Conservation (phyloP, 1,140 invertebrate species). For the Nymphalis io region DNA sequence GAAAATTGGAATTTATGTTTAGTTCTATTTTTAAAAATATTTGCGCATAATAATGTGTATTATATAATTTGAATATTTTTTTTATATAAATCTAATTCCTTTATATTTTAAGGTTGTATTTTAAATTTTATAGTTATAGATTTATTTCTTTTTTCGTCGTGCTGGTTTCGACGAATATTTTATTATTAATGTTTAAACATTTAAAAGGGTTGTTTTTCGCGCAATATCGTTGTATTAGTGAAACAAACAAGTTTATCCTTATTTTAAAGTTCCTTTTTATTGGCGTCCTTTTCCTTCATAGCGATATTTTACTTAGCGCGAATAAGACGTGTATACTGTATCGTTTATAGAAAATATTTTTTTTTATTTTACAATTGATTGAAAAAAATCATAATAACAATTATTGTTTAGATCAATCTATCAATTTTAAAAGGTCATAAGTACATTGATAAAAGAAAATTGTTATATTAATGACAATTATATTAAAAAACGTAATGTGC, state of each 20-base stretch:
- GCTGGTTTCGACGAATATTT: slow-evolving; percentile 53
- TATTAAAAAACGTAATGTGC: too few relatives aligned
- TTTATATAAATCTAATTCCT: slow-evolving; percentile 13
- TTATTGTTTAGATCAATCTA: too few relatives aligned
- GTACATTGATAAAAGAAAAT: too few relatives aligned
- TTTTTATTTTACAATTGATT: background rate
- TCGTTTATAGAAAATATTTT: background rate
- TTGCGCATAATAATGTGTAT: too few relatives aligned
- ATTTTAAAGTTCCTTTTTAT: too few relatives aligned
- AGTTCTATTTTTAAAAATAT: too few relatives aligned
- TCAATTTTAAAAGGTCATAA: too few relatives aligned
- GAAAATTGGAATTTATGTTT: too few relatives aligned
- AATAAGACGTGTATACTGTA: background rate
- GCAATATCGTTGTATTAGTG: background rate
- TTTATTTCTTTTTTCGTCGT: slow-evolving; percentile 40
- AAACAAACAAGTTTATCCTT: too few relatives aligned
- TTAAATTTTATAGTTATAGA: slow-evolving; percentile 22
- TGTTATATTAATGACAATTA: too few relatives aligned
- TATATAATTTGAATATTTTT: too few relatives aligned
- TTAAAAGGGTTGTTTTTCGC: background rate
- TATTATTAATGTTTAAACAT: background rate
- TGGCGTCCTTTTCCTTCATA: too few relatives aligned
- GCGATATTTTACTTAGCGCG: background rate
- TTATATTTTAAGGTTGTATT: slow-evolving; percentile 32
- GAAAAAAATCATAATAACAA: background rate